phyloP scores from a whole-genome alignment of 2,113 vertebrate species.

The Orycteropus afer region DNA sequence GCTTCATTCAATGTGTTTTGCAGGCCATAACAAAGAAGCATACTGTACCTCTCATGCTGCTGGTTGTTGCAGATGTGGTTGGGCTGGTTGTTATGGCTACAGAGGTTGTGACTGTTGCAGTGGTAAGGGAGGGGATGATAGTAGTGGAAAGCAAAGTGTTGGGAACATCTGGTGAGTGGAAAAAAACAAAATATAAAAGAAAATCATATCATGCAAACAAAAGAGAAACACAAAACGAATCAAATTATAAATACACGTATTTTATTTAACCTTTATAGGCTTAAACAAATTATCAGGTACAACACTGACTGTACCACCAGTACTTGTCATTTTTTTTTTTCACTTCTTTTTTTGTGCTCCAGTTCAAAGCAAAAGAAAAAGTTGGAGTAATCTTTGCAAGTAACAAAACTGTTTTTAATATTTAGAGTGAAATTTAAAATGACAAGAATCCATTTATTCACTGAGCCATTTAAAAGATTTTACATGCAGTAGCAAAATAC shows the following conservation, averaged over 20 bases:
- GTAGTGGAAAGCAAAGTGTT: conserved; percentile 96
- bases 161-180: conserved; percentile 96
- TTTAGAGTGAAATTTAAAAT: conserved; percentile 87
- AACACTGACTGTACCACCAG: conserved; percentile 75
- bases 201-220: conserved; percentile 92
- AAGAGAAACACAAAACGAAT: conserved; percentile 86
- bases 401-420: conserved; percentile 56
- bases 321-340: conserved; percentile 87
- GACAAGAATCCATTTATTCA: conserved; percentile 87
- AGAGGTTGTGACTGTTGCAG: conserved; percentile 94
- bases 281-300: conserved; percentile 84
- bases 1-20: conserved; percentile 73
- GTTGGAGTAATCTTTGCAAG: conserved; percentile 75
- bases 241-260: conserved; percentile 87
- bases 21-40: conserved; percentile 88
- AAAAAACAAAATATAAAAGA: conserved; percentile 91
- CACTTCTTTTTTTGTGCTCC: conserved; percentile 82
- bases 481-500: conserved; percentile 83
- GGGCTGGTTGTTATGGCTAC: conserved; percentile 93
- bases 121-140: conserved; percentile 95
- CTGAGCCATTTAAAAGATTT: conserved; percentile 85
- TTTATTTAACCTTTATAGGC: conserved; percentile 83
- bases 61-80: conserved; percentile 92
- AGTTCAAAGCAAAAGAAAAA: conserved; percentile 29
- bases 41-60: conserved; percentile 96